These are phyloP conservation scores for Drosophila erecta DNA, from an alignment of 1,140 invertebrate genomes.

Conservation along the genomic window DNA sequence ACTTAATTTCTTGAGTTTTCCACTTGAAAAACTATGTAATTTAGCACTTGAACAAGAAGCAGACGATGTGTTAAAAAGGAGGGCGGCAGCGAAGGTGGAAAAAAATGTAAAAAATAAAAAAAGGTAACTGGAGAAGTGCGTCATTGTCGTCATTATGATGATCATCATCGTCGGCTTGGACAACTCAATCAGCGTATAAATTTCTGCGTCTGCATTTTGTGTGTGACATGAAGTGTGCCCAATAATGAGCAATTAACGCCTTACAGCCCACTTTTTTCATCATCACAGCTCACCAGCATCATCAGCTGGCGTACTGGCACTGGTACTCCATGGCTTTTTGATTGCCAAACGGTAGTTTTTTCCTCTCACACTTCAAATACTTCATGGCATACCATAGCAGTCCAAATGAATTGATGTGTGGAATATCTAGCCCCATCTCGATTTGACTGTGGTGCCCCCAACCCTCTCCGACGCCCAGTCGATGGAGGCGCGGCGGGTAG, in stretches of 20 bases:
- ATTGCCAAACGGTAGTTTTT: conserved; percentile 59
- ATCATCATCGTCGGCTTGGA: conserved; percentile 31
- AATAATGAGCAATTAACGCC: conserved; percentile 84
- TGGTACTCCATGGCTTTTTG: conserved; percentile 29
- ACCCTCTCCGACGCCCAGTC: not conserved
- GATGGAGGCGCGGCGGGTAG: conserved; percentile 50
- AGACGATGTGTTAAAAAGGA: conserved; percentile 48
- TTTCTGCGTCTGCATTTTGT: conserved; percentile 62
- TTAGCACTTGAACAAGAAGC: conserved; percentile 71
- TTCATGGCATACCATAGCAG: conserved; percentile 34
- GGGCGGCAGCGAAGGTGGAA: conserved; percentile 40
- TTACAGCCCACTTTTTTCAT: conserved; percentile 71
- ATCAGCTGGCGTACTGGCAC: conserved; percentile 9
- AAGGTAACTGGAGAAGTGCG: conserved; percentile 49
- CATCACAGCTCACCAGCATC: conserved; percentile 4
- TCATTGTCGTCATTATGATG: conserved; percentile 21
- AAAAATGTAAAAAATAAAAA: conserved; percentile 25
- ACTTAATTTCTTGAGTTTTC: conserved; percentile 82
- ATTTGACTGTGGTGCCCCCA: not conserved
- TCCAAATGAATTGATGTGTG: conserved; percentile 49
- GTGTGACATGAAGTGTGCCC: conserved; percentile 83
- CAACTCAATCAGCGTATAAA: conserved; percentile 71
- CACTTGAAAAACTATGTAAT: conserved; percentile 82
- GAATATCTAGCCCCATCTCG: conserved; percentile 28
- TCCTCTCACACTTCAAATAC: conserved; percentile 44